Evolutionary conservation across 2,113 vertebrate genomes (phyloP).

Genomic region (Zosterops pallidus): DNA sequence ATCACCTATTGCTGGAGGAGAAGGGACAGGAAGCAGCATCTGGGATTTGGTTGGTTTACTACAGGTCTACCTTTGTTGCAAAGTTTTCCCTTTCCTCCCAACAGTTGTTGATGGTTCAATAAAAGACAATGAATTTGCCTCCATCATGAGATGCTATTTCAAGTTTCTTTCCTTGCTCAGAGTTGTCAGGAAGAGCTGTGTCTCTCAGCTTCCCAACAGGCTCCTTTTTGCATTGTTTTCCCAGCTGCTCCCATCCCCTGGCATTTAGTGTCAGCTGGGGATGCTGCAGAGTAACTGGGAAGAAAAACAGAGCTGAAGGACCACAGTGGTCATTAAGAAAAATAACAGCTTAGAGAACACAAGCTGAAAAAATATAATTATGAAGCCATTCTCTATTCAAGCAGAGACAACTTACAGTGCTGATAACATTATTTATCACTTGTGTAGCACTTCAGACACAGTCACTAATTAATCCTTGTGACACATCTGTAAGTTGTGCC

Average conservation of each 20-base stretch:
- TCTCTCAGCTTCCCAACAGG: neutral
- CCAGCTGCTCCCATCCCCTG: constrained; percentile 4
- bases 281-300: neutral
- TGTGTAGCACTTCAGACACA: neutral
- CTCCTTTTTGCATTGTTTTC: constrained; percentile 20
- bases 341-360: constrained; percentile 28
- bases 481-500: constrained; percentile 6
- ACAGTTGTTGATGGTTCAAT: neutral
- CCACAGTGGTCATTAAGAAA: constrained; percentile 22
- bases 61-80: neutral
- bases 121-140: neutral
- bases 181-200: neutral
- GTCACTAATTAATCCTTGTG: constrained; percentile 39
- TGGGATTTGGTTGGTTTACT: neutral
- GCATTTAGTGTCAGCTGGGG: constrained; percentile 35
- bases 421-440: constrained; percentile 51
- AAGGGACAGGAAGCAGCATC: neutral
- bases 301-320: constrained; percentile 19
- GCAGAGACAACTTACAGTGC: constrained; percentile 39
- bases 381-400: constrained; percentile 32
- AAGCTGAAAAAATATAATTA: constrained; percentile 53
- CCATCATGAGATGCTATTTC: neutral
- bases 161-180: neutral
- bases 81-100: neutral
- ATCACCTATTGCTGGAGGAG: neutral